Conservation (phyloP, 2,888 invertebrate species). For the Pollenia labialis region DNA sequence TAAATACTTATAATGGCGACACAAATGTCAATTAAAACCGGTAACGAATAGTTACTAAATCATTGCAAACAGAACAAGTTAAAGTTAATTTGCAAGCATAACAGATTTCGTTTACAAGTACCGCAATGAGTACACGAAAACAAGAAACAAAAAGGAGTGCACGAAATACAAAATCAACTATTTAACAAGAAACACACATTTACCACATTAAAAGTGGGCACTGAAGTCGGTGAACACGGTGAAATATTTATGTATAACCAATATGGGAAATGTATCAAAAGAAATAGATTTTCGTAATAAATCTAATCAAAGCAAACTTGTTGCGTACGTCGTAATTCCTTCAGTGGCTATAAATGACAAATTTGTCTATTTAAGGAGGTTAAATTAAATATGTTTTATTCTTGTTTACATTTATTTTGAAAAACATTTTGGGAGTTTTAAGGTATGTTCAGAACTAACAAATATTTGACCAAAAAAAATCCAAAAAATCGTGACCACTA, state of each 20-base stretch:
- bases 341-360: too few species aligned
- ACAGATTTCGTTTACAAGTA: constrained; percentile 53
- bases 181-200: not conserved
- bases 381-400: too few species aligned
- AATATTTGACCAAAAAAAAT: too few species aligned
- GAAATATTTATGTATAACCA: not conserved
- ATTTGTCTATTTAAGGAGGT: too few species aligned
- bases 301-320: too few species aligned
- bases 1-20: constrained; percentile 35
- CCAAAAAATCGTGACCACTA: too few species aligned
- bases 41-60: constrained; percentile 5
- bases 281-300: not conserved
- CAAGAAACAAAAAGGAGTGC: not conserved
- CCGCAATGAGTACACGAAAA: not conserved
- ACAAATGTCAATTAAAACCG: constrained; percentile 57
- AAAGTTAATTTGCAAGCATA: constrained; percentile 54
- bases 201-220: not conserved
- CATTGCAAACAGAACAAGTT: not conserved
- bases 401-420: too few species aligned
- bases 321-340: too few species aligned
- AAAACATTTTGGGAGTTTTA: too few species aligned
- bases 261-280: not conserved
- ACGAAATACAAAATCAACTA: constrained; percentile 4
- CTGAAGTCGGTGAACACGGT: not conserved
- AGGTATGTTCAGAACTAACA: too few species aligned